phyloP scores from a whole-genome alignment of 2,113 vertebrate genomes.

The Porphyrio hochstetteri region DNA sequence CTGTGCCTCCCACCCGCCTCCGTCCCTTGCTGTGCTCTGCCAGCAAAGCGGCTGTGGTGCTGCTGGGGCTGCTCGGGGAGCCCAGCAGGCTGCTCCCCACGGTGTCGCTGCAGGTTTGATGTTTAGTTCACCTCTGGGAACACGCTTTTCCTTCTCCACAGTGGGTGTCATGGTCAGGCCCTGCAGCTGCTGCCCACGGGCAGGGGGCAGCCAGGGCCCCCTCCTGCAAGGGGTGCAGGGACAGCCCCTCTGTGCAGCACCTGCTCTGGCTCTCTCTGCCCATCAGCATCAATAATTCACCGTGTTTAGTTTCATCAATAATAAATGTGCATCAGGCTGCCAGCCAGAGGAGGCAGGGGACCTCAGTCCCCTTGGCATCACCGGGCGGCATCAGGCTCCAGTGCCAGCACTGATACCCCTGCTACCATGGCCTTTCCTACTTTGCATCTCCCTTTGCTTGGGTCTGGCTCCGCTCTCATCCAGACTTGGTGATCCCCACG shows the following conservation, averaged over 20 bases:
- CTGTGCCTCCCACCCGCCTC: background rate
- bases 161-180: rapidly evolving
- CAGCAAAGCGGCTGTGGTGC: background rate
- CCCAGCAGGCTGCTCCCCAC: background rate
- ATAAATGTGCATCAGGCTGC: background rate
- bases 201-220: rapidly evolving
- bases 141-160: rapidly evolving
- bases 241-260: background rate
- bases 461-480: background rate
- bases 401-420: rapidly evolving
- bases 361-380: background rate
- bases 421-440: background rate
- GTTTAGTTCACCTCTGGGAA: background rate
- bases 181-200: rapidly evolving
- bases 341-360: background rate
- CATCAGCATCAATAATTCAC: slow-evolving; percentile 10
- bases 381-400: background rate
- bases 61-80: background rate
- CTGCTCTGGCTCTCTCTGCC: background rate
- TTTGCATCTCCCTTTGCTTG: background rate
- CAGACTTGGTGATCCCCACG: rapidly evolving
- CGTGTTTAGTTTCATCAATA: background rate
- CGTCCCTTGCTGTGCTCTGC: background rate
- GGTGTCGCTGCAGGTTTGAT: background rate
- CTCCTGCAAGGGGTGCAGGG: background rate